Evolutionary conservation across 2,888 invertebrate species (phyloP), one percentile per base, ranked within the genome.

Genomic region (Emmelina monodactyla): DNA sequence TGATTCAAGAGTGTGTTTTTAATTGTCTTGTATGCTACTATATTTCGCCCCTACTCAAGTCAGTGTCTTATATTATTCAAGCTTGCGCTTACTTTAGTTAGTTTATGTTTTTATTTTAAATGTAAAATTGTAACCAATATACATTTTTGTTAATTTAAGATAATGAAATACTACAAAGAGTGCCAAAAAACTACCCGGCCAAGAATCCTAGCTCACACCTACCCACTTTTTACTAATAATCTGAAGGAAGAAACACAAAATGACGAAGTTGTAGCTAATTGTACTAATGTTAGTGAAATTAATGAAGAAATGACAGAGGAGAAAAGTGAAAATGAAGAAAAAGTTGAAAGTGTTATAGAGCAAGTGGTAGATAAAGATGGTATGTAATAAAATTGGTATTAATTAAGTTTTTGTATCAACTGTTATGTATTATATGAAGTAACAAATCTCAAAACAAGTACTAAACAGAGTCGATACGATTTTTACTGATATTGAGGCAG

Each of bases 141-240:
- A 19, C 19, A 6, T 19, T 6, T 19, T 34, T 22, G 22, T 40
- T 9, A 3, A 7, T 54, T 50, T 15, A 52, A 79, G 79, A 65
- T 78, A 32, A 75, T 79, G 76, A 47, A 58, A 40, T 34, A 53
- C 2, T 72, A 73, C 48, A 70, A 69, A 34, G 37, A 56, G 37
- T 49, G 59, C 25, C 41, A 53, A 40, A 45, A 65, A 56, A 31
- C 40, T 0, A 47, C 50, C 2, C 55, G 58, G 42, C 91, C 92
- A 0, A 82, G 89, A 50, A 85, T 97, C 33, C 75, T 95, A 37
- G 95, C 92, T 0, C 65, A 94, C 28, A 93, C 92, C 0, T 89
- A 90, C 22, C 89, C 91, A 0, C 66, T 95, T 15, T 88, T 96
- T 45, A 49, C 60, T 1, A 51, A 47, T 1, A 66, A 53, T 35